Percentiles rank a stretch among this genome's conserved stretches.
These are phyloP conservation scores for Xanthorhoe designata DNA, from an alignment of 2,888 invertebrate species.

Conservation along the genomic window DNA sequence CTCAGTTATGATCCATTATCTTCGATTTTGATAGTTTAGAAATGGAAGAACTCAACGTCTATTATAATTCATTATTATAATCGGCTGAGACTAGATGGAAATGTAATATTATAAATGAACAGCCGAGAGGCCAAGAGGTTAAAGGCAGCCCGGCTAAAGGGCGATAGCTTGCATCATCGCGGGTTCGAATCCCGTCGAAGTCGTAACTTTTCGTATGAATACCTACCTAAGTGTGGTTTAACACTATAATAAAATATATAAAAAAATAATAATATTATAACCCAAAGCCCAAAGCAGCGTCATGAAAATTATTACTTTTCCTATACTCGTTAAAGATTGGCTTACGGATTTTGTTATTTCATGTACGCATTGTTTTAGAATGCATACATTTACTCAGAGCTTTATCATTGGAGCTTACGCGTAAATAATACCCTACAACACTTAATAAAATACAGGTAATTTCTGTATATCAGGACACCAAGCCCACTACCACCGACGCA, in stretches of 20 bases:
- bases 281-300: no score
- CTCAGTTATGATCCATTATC: not conserved
- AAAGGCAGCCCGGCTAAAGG: no score
- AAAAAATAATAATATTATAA: no score
- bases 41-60: not conserved
- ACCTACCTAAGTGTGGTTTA: no score
- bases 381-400: not conserved
- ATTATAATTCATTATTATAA: not conserved
- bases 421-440: not conserved
- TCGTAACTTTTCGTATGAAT: no score
- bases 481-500: constrained; percentile 79
- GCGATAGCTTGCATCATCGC: no score
- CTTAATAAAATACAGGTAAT: not conserved
- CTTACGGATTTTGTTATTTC: not conserved
- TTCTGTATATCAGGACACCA: constrained; percentile 65
- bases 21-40: not conserved
- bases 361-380: not conserved
- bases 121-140: no score
- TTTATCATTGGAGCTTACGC: not conserved
- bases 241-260: no score
- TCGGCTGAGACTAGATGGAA: no score
- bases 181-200: no score
- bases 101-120: no score
- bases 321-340: not conserved
- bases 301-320: no score